These are phyloP conservation scores for Aporophyla lueneburgensis DNA, from an alignment of 2,888 invertebrate species.

Conservation along the genomic window DNA sequence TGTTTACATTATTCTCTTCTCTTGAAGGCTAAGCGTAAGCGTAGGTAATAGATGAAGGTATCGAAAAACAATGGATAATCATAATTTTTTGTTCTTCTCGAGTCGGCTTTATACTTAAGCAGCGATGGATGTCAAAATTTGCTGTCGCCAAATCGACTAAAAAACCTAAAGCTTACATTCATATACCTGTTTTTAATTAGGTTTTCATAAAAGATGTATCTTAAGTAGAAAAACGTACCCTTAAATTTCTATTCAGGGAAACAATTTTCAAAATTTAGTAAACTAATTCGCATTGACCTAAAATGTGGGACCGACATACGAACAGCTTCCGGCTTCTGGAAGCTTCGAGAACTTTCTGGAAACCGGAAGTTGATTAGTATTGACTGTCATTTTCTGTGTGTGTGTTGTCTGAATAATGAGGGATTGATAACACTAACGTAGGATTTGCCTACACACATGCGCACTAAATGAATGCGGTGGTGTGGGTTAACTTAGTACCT, in stretches of 20 bases:
- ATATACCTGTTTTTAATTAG: not conserved
- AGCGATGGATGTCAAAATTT: not conserved
- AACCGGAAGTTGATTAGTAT: not conserved
- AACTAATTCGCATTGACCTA: too few species aligned
- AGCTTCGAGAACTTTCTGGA: not conserved
- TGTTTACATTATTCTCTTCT: not conserved
- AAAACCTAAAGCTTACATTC: not conserved
- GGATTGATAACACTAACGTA: not conserved
- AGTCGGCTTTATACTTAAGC: not conserved
- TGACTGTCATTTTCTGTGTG: not conserved
- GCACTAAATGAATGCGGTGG: not conserved
- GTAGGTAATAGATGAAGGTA: not conserved
- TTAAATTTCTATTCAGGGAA: too few species aligned
- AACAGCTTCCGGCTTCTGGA: not conserved
- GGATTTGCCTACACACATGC: not conserved
- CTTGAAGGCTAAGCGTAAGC: not conserved
- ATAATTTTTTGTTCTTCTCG: not conserved
- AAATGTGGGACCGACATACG: not conserved
- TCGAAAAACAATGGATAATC: not conserved
- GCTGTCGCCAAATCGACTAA: not conserved
- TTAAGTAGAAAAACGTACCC: not conserved
- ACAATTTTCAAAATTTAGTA: accelerated
- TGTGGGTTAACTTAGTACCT: not conserved
- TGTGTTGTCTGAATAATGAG: not conserved
- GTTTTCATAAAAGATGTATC: not conserved